Evolutionary conservation across 2,797 vertebrate genomes (phyloP).

Genomic region (Pangasius djambal): DNA sequence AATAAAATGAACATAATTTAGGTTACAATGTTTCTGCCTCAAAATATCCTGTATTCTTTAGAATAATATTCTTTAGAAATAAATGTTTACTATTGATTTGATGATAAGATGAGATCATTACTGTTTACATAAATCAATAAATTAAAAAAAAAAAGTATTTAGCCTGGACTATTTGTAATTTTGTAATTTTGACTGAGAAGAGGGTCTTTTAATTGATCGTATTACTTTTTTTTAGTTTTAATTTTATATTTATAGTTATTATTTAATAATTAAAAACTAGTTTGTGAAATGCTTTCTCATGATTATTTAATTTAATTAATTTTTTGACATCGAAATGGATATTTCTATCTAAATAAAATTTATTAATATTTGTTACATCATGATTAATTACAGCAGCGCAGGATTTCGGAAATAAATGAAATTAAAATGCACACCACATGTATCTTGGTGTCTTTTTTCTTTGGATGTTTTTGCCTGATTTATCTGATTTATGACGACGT

Average conservation of each 20-base stretch:
- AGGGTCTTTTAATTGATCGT: too few relatives aligned
- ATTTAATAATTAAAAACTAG: not conserved
- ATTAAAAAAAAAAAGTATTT: not conserved
- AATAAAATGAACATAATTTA: not conserved
- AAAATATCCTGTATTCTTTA: not conserved
- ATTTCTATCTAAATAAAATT: not conserved
- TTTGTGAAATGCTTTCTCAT: not conserved
- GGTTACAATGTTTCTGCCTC: not conserved
- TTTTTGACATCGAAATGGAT: not conserved
- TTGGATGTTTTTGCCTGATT: not conserved
- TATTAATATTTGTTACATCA: not conserved
- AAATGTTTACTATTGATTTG: conserved; percentile 2
- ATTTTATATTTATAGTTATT: not conserved
- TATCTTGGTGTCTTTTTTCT: not conserved
- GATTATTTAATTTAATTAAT: not conserved
- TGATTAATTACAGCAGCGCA: not conserved
- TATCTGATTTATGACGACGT: conserved; percentile 8
- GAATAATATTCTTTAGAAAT: not conserved
- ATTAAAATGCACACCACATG: not conserved
- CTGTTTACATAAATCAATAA: not conserved
- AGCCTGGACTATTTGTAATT: not conserved
- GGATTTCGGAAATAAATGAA: not conserved
- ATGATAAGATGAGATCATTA: not conserved
- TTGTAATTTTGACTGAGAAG: not conserved
- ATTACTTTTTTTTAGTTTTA: not conserved